Base-by-base conservation (phyloP, 2,797 vertebrate species). In the Selene dorsalis region DNA sequence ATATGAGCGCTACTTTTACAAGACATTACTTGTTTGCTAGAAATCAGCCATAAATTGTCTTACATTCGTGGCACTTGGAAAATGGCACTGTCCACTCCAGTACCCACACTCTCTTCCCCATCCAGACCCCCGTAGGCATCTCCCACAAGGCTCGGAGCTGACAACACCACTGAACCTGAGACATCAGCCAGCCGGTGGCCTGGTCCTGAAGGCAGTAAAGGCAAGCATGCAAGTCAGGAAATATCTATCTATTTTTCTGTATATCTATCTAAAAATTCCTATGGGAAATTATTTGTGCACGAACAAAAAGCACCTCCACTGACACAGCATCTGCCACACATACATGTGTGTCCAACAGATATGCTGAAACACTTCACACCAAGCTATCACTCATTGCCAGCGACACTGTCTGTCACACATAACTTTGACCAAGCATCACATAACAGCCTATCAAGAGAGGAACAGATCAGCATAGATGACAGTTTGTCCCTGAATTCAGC, bases 1-100 rank as follows among this genome's bases (percentile, higher is more conserved):
- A 74, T 1, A 52, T 56, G 13, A 69, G 2, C 6, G 16, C 6
- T 24, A 4, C 26, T 76, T 45, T 30, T 11, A 26, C 14, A 16
- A 41, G 1, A 20, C 35, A 30, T 43, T 10, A 13, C 28, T 20
- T n/a, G 4, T 47, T 16, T 62, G 20, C 22, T 22, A 16, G 45
- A 62, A 2, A 60, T 5, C 1, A 30, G 18, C 9, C 6, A 32
- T 1, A 64, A 52, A 70, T 22, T 7, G n/a, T 85, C 97, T 96
- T 95, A 99, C 98, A 98, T 96, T 91, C 96, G 96, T 76, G 98
- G 97, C 63, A 97, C 96, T 91, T 98, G 96, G 91, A 98, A 99
- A 68, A 97, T 95, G 85, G 96, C 97, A 80, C 94, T 96, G 84
- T 99, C 98, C 84, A 96, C 94, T n/a, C 96, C 92, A 68, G 93